Percentiles rank a stretch among this genome's conserved stretches.
These are phyloP conservation scores for Aphodius granarius DNA, from an alignment of 2,888 invertebrate species.

Conservation along the genomic window DNA sequence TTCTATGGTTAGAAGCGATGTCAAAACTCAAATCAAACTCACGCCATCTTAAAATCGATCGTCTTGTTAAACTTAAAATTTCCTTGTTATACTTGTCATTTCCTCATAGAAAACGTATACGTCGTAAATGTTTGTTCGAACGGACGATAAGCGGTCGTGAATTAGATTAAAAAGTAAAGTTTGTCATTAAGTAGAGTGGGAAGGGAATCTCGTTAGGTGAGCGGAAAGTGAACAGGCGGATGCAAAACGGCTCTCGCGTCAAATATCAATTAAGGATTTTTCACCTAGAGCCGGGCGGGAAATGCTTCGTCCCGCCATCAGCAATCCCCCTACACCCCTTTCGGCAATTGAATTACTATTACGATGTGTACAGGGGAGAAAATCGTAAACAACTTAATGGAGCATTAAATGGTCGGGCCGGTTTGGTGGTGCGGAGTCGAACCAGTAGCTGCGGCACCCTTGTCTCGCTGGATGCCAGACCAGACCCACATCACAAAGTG, in stretches of 20 bases:
- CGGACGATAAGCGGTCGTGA: too few species aligned
- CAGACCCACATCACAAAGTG: slow-evolving; percentile 13
- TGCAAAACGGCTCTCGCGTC: not conserved
- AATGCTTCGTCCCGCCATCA: not conserved
- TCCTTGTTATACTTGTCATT: too few species aligned
- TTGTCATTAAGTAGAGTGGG: not conserved
- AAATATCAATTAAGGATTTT: not conserved
- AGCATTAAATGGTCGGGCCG: not conserved
- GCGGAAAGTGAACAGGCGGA: not conserved
- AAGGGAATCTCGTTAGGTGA: not conserved
- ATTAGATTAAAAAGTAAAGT: not conserved
- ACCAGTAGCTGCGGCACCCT: not conserved
- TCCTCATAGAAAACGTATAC: too few species aligned
- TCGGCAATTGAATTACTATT: not conserved
- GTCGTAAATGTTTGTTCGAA: too few species aligned
- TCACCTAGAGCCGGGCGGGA: not conserved
- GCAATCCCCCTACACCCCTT: not conserved
- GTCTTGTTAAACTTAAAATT: too few species aligned
- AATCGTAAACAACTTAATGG: slow-evolving; percentile 19
- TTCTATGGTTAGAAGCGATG: too few species aligned
- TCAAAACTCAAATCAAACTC: too few species aligned
- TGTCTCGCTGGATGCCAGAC: not conserved
- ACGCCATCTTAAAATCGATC: too few species aligned
- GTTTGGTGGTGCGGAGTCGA: not conserved
- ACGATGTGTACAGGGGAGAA: not conserved